phyloP scores from a whole-genome alignment of 2,113 vertebrate genomes.

The Empidonax traillii region DNA sequence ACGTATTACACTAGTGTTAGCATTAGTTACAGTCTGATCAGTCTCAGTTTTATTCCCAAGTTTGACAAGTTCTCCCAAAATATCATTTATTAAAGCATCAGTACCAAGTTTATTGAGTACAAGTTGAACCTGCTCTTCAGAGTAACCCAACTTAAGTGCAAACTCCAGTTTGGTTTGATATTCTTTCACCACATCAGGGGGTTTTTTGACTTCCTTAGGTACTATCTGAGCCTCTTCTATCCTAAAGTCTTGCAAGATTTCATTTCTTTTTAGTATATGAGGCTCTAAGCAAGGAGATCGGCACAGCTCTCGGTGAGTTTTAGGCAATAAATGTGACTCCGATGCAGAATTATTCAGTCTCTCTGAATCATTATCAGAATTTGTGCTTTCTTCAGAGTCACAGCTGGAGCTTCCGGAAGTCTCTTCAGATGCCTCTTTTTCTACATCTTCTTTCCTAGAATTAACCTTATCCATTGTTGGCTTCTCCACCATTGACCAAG shows the following conservation, averaged over 20 bases:
- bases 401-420: conserved; percentile 70
- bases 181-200: conserved; percentile 77
- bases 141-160: conserved; percentile 95
- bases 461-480: conserved; percentile 83
- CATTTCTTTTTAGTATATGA: conserved; percentile 80
- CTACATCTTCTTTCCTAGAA: conserved; percentile 76
- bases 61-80: conserved; percentile 96
- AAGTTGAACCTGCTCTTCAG: conserved; percentile 91
- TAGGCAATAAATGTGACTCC: conserved; percentile 71
- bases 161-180: conserved; percentile 98
- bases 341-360: conserved; percentile 51
- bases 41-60: conserved; percentile 90
- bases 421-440: conserved; percentile 72
- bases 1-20: conserved; percentile 65
- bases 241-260: conserved; percentile 77
- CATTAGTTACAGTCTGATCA: conserved; percentile 76
- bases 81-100: conserved; percentile 95
- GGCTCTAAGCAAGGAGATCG: conserved; percentile 88
- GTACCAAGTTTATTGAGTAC: conserved; percentile 94
- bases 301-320: conserved; percentile 85
- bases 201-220: conserved; percentile 74
- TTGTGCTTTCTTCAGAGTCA: conserved; percentile 80
- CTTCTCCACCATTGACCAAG: conserved; percentile 77
- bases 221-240: conserved; percentile 71
- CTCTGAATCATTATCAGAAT: conserved; percentile 81